Base-by-base conservation (phyloP, 2,797 vertebrate genomes). In the Prunella strophiata region DNA sequence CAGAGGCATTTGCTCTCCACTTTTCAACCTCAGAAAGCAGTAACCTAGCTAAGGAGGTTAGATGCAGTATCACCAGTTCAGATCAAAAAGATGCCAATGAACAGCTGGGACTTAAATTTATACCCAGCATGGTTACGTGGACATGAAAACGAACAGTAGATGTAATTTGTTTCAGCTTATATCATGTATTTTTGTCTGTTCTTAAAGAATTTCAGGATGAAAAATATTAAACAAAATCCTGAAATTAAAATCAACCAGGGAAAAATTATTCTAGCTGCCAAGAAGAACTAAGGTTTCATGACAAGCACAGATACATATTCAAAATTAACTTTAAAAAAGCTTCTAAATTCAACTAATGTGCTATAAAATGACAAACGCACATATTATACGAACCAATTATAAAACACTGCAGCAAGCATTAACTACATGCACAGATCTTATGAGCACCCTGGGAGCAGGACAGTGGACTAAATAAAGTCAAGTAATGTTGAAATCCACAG, bases 51-150 rank as follows among this genome's bases (percentile, higher is more conserved):
- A 63, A 58, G 62, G 85, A 59, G 75, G 93, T 57, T 86, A 97
- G 94, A 82, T 73, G 75, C 87, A 93, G 89, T 59, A 91, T 73
- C 81, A 93, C 76, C 68, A 54, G 67, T 71, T 88, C 80, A 90
- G 50, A 94, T 95, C 70, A 94, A 89, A 89, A 95, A 94, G 86
- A 86, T 85, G 88, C 96, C 97, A 98, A 96, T 73, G 89, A 97
- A 98, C 97, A 98, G 88, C 97, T 95, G 92, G 89, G 80, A 83
- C 77, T 94, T 70, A 90, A 93, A 88, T 93, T 77, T 74, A 91
- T 57, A 75, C 59, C 59, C 68, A 78, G 45, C 57, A 50, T 7
- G 0, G 54, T 81, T 73, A 38, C 50, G 54, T 7, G 19, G 57
- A 59, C 63, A 62, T 5, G 29, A 89, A 94, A 96, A 96, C 0